Evolutionary conservation across 92 coral and sea anemone species (phyloP).

Genomic region (Bergia puertoricense): DNA sequence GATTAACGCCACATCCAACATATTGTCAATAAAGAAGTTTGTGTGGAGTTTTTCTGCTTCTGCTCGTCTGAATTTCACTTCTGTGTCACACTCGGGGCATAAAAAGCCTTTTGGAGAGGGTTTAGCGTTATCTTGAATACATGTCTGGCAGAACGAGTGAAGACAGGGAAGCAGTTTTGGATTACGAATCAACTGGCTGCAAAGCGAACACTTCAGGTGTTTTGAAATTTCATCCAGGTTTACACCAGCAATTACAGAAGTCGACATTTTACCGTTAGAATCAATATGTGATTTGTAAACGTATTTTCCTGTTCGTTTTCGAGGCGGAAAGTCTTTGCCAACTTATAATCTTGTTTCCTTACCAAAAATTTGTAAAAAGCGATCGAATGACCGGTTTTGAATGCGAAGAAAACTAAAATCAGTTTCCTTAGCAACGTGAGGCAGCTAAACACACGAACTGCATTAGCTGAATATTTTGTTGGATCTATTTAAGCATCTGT

Average conservation of each 20-base stretch:
- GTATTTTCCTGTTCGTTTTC: neutral
- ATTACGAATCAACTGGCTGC: conserved; percentile 76
- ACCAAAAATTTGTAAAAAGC: neutral
- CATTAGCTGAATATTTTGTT: conserved; percentile 12
- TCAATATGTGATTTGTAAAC: neutral
- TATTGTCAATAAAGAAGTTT: conserved; percentile 81
- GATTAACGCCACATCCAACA: conserved; percentile 86
- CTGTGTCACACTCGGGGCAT: conserved; percentile 88
- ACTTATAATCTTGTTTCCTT: neutral
- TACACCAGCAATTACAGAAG: conserved; percentile 77
- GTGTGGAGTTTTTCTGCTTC: conserved; percentile 67
- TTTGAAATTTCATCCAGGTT: conserved; percentile 75
- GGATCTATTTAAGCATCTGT: neutral
- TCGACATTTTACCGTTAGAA: conserved; percentile 54
- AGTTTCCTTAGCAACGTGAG: conserved; percentile 20
- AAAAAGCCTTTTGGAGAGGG: conserved; percentile 51
- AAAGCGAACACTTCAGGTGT: conserved; percentile 75
- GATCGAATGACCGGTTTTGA: neutral
- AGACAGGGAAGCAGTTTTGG: conserved; percentile 92
- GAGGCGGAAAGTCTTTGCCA: neutral
- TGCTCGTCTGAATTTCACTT: conserved; percentile 60
- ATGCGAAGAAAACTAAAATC: neutral
- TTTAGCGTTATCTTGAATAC: conserved; percentile 68
- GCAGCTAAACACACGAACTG: neutral
- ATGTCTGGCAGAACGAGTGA: conserved; percentile 88